Conservation (phyloP, 2,113 vertebrate genomes). For the Noturus placidus region DNA sequence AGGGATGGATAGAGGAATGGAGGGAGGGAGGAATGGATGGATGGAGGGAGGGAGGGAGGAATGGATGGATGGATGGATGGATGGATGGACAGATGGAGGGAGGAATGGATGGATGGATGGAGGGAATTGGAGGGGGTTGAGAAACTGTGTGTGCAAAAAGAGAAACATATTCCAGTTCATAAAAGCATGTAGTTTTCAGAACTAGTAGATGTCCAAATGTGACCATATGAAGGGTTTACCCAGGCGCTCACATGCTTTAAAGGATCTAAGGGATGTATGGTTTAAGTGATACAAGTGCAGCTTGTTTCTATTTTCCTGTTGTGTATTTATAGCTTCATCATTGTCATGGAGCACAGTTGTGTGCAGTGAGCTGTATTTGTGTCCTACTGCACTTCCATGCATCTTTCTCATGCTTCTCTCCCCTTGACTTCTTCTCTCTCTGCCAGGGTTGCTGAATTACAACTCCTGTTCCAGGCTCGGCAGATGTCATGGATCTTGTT, state of each 20-base stretch:
- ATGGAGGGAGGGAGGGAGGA: too few relatives aligned
- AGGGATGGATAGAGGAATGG: too few relatives aligned
- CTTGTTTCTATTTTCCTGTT: background rate
- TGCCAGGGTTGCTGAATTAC: conserved; percentile 14
- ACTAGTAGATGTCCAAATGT: background rate
- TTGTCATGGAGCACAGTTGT: conserved; percentile 3
- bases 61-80: too few relatives aligned
- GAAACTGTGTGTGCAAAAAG: background rate
- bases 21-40: too few relatives aligned
- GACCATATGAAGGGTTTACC: background rate
- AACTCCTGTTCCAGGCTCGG: conserved; percentile 18
- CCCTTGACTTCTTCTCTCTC: conserved; percentile 10
- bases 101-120: too few relatives aligned
- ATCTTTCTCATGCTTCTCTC: conserved; percentile 14
- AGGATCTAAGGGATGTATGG: background rate
- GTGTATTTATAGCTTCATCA: conserved; percentile 22
- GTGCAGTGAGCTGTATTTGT: background rate
- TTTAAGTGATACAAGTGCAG: background rate
- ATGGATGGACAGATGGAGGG: too few relatives aligned
- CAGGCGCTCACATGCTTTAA: background rate
- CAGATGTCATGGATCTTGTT: conserved; percentile 35
- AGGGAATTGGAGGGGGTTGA: background rate
- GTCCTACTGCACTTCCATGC: conserved; percentile 1
- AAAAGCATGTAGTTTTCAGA: background rate
- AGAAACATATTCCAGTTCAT: background rate